Evolutionary conservation across 1,140 invertebrate species (phyloP).

Genomic region (Drosophila parabipectinata): DNA sequence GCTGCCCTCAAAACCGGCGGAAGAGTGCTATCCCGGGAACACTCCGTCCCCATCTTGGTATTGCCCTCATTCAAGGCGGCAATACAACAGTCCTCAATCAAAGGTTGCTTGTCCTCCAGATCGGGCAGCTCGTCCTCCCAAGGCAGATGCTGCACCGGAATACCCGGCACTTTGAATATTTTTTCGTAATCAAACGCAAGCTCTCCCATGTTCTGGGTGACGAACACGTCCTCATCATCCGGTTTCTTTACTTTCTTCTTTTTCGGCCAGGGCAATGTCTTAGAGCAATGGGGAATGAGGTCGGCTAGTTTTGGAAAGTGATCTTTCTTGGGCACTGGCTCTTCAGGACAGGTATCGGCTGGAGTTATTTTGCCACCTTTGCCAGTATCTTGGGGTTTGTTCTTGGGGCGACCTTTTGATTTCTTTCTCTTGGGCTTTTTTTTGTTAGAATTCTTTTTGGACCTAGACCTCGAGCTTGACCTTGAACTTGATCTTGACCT

Average conservation of each 20-base stretch:
- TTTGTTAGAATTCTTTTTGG: too few relatives aligned
- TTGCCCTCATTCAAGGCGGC: conserved; percentile 7
- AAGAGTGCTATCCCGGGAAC: neutral
- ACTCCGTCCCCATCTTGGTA: neutral
- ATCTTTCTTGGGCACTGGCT: neutral
- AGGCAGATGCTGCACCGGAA: neutral
- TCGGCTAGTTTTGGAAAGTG: conserved; percentile 5
- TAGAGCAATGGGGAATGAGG: conserved; percentile 20
- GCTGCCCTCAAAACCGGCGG: conserved; percentile 11
- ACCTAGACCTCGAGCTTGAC: too few relatives aligned
- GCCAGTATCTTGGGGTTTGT: too few relatives aligned
- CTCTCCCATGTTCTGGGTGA: neutral
- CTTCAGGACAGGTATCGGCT: too few relatives aligned
- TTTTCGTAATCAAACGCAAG: conserved; percentile 44
- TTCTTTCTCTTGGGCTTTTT: too few relatives aligned
- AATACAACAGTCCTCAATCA: conserved; percentile 36
- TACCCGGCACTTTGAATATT: conserved; percentile 20
- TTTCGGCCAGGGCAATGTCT: neutral
- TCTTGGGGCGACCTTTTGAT: too few relatives aligned
- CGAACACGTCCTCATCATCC: neutral
- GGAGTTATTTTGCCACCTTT: too few relatives aligned
- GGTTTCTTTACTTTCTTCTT: neutral
- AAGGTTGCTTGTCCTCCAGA: conserved; percentile 13
- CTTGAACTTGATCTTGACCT: too few relatives aligned
- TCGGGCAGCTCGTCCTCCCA: conserved; percentile 9